These are phyloP conservation scores for Larimichthys polyactis DNA, from an alignment of 2,113 vertebrate species.

Conservation along the genomic window DNA sequence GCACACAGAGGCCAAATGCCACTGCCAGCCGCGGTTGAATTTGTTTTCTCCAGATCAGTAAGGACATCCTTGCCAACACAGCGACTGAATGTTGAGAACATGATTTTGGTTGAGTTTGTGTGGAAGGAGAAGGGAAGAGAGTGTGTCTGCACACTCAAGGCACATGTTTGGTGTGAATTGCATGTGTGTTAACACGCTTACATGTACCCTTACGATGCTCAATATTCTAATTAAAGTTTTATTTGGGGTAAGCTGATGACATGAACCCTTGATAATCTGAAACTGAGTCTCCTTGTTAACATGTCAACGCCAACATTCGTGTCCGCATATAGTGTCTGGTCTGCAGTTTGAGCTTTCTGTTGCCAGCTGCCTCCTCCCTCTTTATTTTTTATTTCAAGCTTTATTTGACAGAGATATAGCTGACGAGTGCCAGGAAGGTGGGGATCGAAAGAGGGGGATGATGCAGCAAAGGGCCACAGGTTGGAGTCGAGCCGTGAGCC, in stretches of 20 bases:
- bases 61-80: conserved; percentile 63
- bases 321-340: conserved; percentile 30
- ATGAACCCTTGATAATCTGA: conserved; percentile 32
- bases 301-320: background rate
- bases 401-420: too few relatives aligned
- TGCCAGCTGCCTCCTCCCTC: background rate
- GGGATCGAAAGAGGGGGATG: too few relatives aligned
- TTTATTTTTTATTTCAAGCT: background rate
- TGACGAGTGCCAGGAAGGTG: too few relatives aligned
- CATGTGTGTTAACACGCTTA: background rate
- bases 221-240: conserved; percentile 33
- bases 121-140: conserved; percentile 3
- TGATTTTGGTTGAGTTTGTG: conserved; percentile 47
- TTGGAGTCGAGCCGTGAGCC: too few relatives aligned
- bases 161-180: conserved; percentile 6
- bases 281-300: conserved; percentile 24
- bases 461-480: too few relatives aligned
- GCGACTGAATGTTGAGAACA: conserved; percentile 56
- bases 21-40: conserved; percentile 55
- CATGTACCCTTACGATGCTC: background rate
- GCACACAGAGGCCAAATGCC: conserved; percentile 61
- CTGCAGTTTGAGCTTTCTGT: background rate
- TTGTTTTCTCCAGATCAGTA: conserved; percentile 60
- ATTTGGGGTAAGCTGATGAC: conserved; percentile 33
- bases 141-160: background rate